phyloP scores from a whole-genome alignment of 2,113 vertebrate genomes.

The Potamarius usumacintae region DNA sequence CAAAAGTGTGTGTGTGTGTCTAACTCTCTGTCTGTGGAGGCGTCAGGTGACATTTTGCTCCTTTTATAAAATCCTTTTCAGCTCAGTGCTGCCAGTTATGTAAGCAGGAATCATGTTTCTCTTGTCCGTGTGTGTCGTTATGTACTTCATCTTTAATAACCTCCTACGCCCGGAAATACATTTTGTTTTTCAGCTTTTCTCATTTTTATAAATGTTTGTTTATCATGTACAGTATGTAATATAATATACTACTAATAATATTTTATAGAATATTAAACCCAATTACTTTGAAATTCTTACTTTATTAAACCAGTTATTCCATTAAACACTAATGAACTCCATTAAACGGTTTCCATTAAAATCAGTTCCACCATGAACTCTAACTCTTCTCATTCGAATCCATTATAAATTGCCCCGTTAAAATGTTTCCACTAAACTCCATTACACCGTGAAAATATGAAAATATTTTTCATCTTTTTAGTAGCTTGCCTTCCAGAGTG shows the following conservation, averaged over 20 bases:
- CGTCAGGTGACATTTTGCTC: neutral
- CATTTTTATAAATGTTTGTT: too few relatives aligned
- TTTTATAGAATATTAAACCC: neutral
- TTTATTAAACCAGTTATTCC: neutral
- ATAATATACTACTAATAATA: too few relatives aligned
- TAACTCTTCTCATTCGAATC: neutral
- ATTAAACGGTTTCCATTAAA: neutral
- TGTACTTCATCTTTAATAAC: too few relatives aligned
- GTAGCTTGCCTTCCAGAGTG: too few relatives aligned
- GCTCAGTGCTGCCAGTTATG: neutral
- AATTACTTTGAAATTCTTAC: neutral
- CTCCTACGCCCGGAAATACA: too few relatives aligned
- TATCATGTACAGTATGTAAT: neutral
- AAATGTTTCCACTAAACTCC: neutral
- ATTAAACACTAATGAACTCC: neutral
- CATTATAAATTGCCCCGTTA: neutral
- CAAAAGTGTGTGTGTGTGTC: neutral
- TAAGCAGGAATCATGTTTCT: neutral
- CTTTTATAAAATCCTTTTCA: conserved; percentile 1
- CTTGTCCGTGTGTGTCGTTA: neutral
- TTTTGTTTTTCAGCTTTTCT: too few relatives aligned
- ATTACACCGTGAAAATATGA: neutral
- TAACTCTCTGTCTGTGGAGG: neutral
- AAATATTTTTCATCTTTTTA: too few relatives aligned
- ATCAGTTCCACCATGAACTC: neutral